These are phyloP conservation scores for Ascaphus truei DNA, from an alignment of 2,113 vertebrate genomes.

Conservation along the genomic window DNA sequence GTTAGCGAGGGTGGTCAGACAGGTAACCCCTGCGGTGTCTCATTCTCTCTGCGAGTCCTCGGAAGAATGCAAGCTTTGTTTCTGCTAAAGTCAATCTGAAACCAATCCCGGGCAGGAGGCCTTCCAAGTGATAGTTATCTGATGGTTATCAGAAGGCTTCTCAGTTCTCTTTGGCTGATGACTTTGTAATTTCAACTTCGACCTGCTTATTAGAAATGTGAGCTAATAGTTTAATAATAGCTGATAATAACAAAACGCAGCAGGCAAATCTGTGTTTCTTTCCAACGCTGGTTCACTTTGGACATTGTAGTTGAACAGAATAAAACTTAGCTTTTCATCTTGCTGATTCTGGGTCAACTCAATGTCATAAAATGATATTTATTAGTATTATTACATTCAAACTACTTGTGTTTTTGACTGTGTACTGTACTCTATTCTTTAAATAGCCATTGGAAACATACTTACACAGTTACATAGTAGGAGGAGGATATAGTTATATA, in stretches of 20 bases:
- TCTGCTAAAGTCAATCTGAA: conserved; percentile 68
- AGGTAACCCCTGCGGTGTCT: background rate
- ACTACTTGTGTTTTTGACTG: no score
- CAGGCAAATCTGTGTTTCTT: background rate
- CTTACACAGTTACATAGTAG: no score
- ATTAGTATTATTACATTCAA: no score
- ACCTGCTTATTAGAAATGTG: conserved; percentile 71
- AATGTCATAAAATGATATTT: no score
- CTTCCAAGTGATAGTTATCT: conserved; percentile 69
- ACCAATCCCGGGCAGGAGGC: conserved; percentile 63
- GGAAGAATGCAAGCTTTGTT: conserved; percentile 82
- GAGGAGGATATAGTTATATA: no score
- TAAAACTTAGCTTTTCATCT: background rate
- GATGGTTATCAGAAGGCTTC: conserved; percentile 72
- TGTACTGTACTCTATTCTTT: no score
- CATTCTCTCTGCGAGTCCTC: conserved; percentile 22
- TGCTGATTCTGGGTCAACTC: no score
- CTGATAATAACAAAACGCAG: conserved; percentile 16
- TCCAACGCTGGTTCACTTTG: no score
- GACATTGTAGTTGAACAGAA: no score
- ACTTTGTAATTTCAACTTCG: conserved; percentile 73
- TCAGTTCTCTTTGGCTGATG: conserved; percentile 56
- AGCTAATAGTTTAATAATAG: conserved; percentile 64
- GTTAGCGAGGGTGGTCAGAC: no score
- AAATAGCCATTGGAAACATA: no score